Evolutionary conservation across 92 coral and sea anemone species (phyloP).

Genomic region (Montipora capitata): DNA sequence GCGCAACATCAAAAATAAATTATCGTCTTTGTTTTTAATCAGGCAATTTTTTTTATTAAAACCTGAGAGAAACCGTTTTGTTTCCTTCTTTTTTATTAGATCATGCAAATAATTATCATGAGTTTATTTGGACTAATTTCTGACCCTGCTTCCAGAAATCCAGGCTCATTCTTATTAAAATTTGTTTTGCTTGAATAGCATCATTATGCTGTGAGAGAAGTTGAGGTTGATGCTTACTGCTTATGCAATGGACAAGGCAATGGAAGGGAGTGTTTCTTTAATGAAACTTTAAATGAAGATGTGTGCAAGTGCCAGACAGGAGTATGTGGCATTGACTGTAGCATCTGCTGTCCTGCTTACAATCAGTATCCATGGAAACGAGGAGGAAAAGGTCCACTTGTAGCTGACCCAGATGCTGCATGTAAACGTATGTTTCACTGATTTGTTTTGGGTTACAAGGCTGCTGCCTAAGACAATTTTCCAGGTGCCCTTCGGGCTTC

Average conservation of each 20-base stretch:
- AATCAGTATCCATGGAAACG: conserved; percentile 95
- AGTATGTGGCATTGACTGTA: conserved; percentile 90
- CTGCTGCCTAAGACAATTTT: too few relatives aligned
- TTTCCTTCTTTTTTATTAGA: too few relatives aligned
- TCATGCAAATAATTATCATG: too few relatives aligned
- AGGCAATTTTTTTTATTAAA: too few relatives aligned
- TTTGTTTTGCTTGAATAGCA: conserved; percentile 53
- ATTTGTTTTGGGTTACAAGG: background rate
- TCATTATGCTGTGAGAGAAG: conserved; percentile 93
- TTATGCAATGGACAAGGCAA: conserved; percentile 96
- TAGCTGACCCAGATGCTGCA: conserved; percentile 84
- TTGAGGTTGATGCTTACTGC: conserved; percentile 81
- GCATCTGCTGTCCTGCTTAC: conserved; percentile 87
- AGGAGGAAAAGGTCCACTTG: conserved; percentile 88
- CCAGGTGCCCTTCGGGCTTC: too few relatives aligned
- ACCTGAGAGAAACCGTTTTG: too few relatives aligned
- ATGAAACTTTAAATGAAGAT: conserved; percentile 69
- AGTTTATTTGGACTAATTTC: too few relatives aligned
- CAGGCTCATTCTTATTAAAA: too few relatives aligned
- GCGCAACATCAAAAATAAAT: too few relatives aligned
- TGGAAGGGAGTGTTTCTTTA: conserved; percentile 73
- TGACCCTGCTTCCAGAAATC: too few relatives aligned
- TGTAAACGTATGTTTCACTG: conserved; percentile 82
- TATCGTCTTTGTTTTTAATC: too few relatives aligned
- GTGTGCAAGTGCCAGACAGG: conserved; percentile 87